phyloP scores from a whole-genome alignment of 2,888 invertebrate species.

The Trissolcus japonicus region DNA sequence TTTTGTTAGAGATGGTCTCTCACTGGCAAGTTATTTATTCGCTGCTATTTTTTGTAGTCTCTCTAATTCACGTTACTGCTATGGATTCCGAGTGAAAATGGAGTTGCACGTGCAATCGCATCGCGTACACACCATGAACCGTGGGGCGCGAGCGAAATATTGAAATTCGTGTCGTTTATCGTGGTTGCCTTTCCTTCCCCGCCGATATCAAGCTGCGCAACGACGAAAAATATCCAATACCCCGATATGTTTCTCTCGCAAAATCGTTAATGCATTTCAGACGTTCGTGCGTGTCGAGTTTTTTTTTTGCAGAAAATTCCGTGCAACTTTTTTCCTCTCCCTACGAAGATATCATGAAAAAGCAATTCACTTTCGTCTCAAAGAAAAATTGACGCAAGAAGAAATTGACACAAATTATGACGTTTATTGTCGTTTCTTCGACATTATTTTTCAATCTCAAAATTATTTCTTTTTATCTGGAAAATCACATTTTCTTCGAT shows the following conservation, averaged over 20 bases:
- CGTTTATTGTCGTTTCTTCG: slow-evolving; percentile 8
- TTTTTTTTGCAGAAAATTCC: slow-evolving; percentile 26
- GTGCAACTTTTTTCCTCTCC: slow-evolving; percentile 12
- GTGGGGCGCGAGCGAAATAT: slow-evolving; percentile 46
- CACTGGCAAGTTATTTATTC: slow-evolving; percentile 40
- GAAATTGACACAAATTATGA: slow-evolving; percentile 26
- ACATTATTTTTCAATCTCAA: too few species aligned
- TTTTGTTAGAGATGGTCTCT: slow-evolving; percentile 30
- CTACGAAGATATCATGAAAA: slow-evolving; percentile 22
- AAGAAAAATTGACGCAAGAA: slow-evolving; percentile 5
- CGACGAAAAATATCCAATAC: slow-evolving; percentile 50
- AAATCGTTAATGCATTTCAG: slow-evolving; percentile 51
- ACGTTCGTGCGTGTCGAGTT: slow-evolving; percentile 38
- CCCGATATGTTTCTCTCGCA: slow-evolving; percentile 50
- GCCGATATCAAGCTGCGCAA: slow-evolving; percentile 40
- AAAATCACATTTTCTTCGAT: too few species aligned
- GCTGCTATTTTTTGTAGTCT: slow-evolving; percentile 39
- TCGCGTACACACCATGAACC: slow-evolving; percentile 35
- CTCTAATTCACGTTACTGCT: slow-evolving; percentile 50
- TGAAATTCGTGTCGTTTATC: slow-evolving; percentile 56
- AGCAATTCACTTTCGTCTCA: slow-evolving; percentile 30
- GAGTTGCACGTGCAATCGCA: slow-evolving; percentile 46
- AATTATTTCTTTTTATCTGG: too few species aligned
- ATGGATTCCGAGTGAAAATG: slow-evolving; percentile 50
- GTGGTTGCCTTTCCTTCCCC: slow-evolving; percentile 23